phyloP scores from a whole-genome alignment of 2,888 invertebrate species.

The Volucella zonaria region DNA sequence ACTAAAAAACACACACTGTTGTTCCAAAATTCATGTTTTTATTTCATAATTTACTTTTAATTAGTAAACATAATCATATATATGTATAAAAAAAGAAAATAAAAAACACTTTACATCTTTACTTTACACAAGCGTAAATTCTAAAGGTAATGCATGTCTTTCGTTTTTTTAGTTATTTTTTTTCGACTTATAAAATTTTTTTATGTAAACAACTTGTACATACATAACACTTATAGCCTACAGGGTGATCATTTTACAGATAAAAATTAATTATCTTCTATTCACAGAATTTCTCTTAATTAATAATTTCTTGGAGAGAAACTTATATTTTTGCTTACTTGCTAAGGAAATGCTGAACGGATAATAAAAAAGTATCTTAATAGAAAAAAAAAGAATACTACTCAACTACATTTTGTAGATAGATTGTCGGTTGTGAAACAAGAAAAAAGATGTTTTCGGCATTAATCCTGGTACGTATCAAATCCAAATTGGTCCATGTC shows the following conservation, averaged over 20 bases:
- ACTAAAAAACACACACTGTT: not conserved
- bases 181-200: conserved; percentile 52
- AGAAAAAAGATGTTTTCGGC: conserved; percentile 33
- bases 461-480: conserved; percentile 25
- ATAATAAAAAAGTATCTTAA: conserved; percentile 16
- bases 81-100: conserved; percentile 32
- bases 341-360: conserved; percentile 33
- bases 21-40: conserved; percentile 45
- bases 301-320: conserved; percentile 13
- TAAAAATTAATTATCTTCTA: conserved; percentile 37
- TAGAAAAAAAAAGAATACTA: conserved; percentile 13
- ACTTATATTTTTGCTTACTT: conserved; percentile 22
- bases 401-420: conserved; percentile 15
- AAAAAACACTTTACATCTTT: conserved; percentile 54
- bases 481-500: conserved; percentile 19
- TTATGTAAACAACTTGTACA: conserved; percentile 55
- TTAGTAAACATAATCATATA: conserved; percentile 44
- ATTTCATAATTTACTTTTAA: conserved; percentile 66
- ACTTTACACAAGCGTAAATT: conserved; percentile 63
- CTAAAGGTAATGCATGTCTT: conserved; percentile 37
- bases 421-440: conserved; percentile 27
- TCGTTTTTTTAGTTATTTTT: conserved; percentile 19
- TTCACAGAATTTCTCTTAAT: conserved; percentile 38
- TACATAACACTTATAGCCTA: conserved; percentile 69
- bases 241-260: conserved; percentile 56